These are phyloP conservation scores for Cantharis rufa DNA, from an alignment of 2,888 invertebrate genomes.

Conservation along the genomic window DNA sequence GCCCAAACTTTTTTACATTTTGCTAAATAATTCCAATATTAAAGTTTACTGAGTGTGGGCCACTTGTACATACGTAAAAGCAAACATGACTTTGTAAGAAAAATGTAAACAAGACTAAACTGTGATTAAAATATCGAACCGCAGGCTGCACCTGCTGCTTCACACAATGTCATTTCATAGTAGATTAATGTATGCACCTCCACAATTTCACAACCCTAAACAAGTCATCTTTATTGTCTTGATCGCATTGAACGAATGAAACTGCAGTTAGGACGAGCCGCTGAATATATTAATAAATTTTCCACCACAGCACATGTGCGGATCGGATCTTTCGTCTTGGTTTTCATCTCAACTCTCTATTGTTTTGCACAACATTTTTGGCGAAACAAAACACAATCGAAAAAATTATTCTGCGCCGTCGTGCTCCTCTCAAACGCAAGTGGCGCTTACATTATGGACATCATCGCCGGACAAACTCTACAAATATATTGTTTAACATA, in stretches of 20 bases:
- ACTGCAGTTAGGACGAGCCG: neutral
- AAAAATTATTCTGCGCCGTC: neutral
- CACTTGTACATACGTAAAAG: neutral
- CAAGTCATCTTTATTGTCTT: conserved; percentile 11
- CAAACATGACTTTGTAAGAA: neutral
- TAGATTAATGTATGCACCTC: conserved; percentile 21
- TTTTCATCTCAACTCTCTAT: neutral
- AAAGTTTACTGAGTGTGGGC: neutral
- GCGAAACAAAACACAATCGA: neutral
- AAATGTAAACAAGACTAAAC: neutral
- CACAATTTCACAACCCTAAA: conserved; percentile 5
- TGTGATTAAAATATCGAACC: neutral
- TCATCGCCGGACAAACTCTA: neutral
- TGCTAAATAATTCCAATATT: neutral
- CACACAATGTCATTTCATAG: conserved; percentile 9
- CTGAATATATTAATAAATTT: conserved; percentile 5
- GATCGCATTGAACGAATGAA: conserved; percentile 3
- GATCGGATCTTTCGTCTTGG: neutral
- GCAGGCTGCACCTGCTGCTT: conserved; percentile 14
- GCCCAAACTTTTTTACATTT: neutral
- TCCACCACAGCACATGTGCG: neutral
- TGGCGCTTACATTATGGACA: neutral
- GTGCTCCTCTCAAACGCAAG: neutral
- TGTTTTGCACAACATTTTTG: neutral
- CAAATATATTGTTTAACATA: neutral